These are phyloP conservation scores for Streptopelia turtur DNA, from an alignment of 2,797 vertebrate genomes.

Conservation along the genomic window DNA sequence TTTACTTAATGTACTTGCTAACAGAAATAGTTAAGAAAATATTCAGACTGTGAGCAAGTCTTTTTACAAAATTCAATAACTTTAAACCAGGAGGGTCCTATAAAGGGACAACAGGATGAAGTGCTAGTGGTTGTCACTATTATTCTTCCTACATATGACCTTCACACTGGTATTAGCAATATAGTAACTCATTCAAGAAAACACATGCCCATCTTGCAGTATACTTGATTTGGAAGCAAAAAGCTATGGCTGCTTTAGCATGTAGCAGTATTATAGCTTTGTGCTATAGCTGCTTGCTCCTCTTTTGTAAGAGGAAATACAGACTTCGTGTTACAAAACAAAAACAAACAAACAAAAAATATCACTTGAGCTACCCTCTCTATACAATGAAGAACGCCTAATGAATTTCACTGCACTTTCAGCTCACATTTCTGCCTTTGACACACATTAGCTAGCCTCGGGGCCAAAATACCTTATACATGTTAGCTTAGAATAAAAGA, in stretches of 20 bases:
- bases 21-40: background rate
- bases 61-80: background rate
- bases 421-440: background rate
- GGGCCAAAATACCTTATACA: background rate
- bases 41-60: background rate
- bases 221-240: background rate
- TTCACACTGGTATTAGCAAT: background rate
- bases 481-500: background rate
- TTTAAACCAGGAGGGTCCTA: background rate
- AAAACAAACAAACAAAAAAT: background rate
- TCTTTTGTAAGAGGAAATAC: background rate
- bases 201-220: background rate
- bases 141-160: background rate
- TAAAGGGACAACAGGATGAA: background rate
- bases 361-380: background rate
- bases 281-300: background rate
- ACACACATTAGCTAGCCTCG: background rate
- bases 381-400: background rate
- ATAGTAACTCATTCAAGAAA: background rate
- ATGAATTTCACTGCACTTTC: background rate
- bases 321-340: background rate
- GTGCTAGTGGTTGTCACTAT: background rate
- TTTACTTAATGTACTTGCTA: background rate
- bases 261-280: background rate
- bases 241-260: background rate